Conservation (phyloP, 1,140 invertebrate genomes). For the Tetraneura akinire region DNA sequence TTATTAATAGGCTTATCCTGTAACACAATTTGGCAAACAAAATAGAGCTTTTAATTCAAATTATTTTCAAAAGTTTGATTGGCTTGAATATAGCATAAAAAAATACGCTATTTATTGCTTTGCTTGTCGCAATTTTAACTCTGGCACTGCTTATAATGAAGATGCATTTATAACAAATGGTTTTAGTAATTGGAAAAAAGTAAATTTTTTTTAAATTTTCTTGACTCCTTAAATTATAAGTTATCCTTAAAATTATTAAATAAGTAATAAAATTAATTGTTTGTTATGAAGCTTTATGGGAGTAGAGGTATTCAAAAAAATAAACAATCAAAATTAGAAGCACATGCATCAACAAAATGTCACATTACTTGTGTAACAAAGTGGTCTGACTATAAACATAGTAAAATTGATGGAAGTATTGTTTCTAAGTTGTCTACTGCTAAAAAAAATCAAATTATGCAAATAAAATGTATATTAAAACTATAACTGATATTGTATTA, state of each 20-base stretch:
- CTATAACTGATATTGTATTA: background rate
- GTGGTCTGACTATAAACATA: background rate
- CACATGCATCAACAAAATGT: background rate
- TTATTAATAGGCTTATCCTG: background rate
- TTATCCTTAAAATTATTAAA: too few species aligned
- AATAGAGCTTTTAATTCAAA: constrained; percentile 2
- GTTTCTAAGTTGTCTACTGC: background rate
- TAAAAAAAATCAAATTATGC: background rate
- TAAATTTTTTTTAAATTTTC: constrained; percentile 4
- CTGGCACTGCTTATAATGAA: background rate
- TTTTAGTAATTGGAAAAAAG: constrained; percentile 5
- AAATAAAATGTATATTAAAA: constrained; percentile 8
- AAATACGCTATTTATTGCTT: background rate
- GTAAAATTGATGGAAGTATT: background rate
- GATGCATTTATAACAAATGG: background rate
- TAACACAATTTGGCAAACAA: constrained; percentile 10
- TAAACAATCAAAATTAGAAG: background rate
- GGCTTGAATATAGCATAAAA: background rate
- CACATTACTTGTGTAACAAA: background rate
- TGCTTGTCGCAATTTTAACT: background rate
- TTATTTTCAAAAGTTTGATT: background rate
- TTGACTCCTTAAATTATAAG: too few species aligned
- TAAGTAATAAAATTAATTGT: background rate
- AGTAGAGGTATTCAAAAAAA: background rate
- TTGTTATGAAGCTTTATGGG: background rate